phyloP scores from a whole-genome alignment of 2,888 invertebrate genomes.

The Galerucella calmariensis region DNA sequence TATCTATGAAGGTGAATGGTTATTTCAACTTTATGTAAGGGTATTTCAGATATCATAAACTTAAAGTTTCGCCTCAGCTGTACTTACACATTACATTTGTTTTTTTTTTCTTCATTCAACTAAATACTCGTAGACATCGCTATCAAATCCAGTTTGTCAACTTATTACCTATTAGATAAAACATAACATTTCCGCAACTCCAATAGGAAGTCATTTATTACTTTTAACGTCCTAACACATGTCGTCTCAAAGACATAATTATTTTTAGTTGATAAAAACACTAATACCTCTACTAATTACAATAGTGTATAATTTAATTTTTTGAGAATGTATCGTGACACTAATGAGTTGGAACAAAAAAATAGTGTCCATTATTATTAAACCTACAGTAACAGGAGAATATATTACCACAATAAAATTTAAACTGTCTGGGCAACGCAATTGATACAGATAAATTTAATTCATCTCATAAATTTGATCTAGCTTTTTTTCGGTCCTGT shows the following conservation, averaged over 20 bases:
- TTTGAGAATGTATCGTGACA: no score
- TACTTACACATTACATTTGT: not conserved
- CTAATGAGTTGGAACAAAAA: no score
- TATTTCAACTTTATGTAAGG: not conserved
- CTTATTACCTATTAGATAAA: not conserved
- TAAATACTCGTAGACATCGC: not conserved
- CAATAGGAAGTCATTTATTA: conserved; percentile 8
- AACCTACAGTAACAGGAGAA: no score
- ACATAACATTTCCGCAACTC: conserved; percentile 9
- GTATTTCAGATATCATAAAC: no score
- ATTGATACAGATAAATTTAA: no score
- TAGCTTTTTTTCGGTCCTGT: no score
- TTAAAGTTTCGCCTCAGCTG: not conserved
- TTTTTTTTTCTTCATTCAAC: not conserved
- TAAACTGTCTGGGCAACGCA: no score
- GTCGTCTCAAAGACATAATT: not conserved
- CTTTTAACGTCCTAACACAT: conserved; percentile 5
- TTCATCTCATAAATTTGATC: no score
- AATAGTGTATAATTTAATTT: no score
- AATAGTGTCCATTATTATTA: no score
- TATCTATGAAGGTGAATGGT: no score
- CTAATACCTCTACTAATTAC: not conserved
- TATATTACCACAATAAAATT: no score
- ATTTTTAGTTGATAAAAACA: conserved; percentile 7
- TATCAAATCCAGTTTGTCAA: not conserved